Conservation (phyloP, 1,140 invertebrate species). For the Riptortus pedestris region DNA sequence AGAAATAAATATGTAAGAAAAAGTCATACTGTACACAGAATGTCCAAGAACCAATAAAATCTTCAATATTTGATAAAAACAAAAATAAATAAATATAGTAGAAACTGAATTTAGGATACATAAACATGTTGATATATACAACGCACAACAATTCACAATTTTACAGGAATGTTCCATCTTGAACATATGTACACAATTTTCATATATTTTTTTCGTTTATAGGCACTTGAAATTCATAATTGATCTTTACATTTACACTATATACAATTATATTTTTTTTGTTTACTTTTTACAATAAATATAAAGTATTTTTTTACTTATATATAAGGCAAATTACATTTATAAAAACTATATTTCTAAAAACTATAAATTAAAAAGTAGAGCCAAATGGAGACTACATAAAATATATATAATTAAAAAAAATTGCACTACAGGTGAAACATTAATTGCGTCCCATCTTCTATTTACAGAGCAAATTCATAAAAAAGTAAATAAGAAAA, state of each 20-base stretch:
- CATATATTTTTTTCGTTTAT: not conserved
- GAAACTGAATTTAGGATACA: not conserved
- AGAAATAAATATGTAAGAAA: conserved; percentile 10
- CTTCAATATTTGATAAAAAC: not conserved
- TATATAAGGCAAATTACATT: conserved; percentile 2
- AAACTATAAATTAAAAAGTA: not conserved
- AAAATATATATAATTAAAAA: not conserved
- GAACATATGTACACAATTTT: conserved; percentile 4
- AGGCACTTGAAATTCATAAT: not conserved
- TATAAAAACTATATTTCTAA: not conserved
- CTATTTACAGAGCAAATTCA: not conserved
- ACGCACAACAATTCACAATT: not conserved
- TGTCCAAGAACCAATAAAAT: not conserved
- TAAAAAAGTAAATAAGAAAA: not conserved
- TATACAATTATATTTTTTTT: conserved; percentile 5
- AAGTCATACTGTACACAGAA: not conserved
- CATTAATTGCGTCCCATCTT: too few relatives aligned
- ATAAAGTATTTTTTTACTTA: not conserved
- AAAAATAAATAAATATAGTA: too few relatives aligned
- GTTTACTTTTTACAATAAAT: not conserved
- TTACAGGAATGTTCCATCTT: conserved; percentile 3
- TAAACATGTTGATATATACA: not conserved
- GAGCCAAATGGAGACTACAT: not conserved
- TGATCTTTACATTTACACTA: conserved; percentile 3
- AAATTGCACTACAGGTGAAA: not conserved